Conservation (phyloP, 1,140 invertebrate species). For the Argopecten irradians region DNA sequence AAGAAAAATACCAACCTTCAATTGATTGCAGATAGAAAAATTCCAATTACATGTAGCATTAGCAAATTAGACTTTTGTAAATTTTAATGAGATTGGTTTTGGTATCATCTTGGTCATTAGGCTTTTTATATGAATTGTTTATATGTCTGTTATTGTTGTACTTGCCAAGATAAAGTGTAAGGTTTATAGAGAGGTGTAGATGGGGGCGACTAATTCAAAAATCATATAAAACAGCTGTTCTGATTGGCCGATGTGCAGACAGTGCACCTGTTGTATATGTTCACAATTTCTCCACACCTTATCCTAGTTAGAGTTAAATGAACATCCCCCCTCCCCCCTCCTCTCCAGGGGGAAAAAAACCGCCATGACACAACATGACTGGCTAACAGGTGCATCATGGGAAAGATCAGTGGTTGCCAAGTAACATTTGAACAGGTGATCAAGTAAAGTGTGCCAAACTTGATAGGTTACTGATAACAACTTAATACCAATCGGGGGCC, state of each 20-base stretch:
- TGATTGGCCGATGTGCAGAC: not conserved
- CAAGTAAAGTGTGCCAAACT: slow-evolving; percentile 4
- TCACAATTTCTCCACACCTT: not conserved
- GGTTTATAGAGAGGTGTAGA: not conserved
- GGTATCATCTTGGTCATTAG: not conserved
- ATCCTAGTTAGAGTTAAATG: not conserved
- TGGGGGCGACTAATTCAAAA: not conserved
- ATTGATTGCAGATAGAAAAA: not conserved
- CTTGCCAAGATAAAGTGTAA: not conserved
- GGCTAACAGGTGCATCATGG: not conserved
- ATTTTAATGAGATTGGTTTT: not conserved
- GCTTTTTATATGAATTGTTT: not conserved
- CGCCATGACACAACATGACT: not conserved
- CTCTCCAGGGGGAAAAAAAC: not conserved
- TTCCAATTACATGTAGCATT: not conserved
- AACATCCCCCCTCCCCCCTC: not conserved
- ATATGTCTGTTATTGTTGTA: not conserved
- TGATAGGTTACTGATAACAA: not conserved
- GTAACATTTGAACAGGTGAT: not conserved
- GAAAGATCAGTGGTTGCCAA: slow-evolving; percentile 5
- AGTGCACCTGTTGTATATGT: not conserved
- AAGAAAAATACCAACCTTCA: not conserved
- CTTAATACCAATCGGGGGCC: not conserved
- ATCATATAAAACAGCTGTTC: not conserved
- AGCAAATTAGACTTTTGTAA: not conserved